phyloP scores from a whole-genome alignment of 2,888 invertebrate genomes.

The Aquatica leii region DNA sequence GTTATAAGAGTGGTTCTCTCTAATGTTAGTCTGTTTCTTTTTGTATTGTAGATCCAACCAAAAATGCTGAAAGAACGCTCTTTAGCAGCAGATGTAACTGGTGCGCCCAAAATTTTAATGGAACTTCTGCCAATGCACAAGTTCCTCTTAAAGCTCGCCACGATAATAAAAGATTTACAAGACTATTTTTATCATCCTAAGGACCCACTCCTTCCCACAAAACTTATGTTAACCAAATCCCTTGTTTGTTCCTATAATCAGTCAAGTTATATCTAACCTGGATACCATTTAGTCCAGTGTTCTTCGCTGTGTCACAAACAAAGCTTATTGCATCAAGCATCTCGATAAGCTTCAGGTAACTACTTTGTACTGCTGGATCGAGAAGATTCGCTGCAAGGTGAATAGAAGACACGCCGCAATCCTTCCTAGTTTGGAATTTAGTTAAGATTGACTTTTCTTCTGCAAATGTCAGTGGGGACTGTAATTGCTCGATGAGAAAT shows the following conservation, averaged over 20 bases:
- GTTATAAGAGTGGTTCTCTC: too few relatives aligned
- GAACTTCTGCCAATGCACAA: too few relatives aligned
- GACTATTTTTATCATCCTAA: not conserved
- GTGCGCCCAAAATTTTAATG: too few relatives aligned
- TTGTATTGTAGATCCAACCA: too few relatives aligned
- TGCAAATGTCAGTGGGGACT: not conserved
- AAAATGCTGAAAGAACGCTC: too few relatives aligned
- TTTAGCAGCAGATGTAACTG: too few relatives aligned
- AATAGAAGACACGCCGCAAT: not conserved
- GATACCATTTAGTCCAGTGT: too few relatives aligned
- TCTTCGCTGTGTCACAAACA: too few relatives aligned
- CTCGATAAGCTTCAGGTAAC: not conserved
- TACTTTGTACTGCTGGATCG: not conserved
- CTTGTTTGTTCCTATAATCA: conserved; percentile 1
- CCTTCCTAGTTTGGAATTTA: conserved; percentile 1
- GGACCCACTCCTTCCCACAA: not conserved
- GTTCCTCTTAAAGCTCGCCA: too few relatives aligned
- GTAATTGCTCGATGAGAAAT: not conserved
- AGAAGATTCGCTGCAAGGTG: too few relatives aligned
- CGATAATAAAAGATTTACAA: not conserved
- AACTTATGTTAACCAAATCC: not conserved
- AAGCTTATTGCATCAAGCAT: too few relatives aligned
- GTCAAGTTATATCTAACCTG: conserved; percentile 2
- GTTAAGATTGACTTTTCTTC: conserved; percentile 4
- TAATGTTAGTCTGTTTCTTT: too few relatives aligned